Evolutionary conservation across 1,140 invertebrate species (phyloP).

Genomic region (Drosophila simulans): DNA sequence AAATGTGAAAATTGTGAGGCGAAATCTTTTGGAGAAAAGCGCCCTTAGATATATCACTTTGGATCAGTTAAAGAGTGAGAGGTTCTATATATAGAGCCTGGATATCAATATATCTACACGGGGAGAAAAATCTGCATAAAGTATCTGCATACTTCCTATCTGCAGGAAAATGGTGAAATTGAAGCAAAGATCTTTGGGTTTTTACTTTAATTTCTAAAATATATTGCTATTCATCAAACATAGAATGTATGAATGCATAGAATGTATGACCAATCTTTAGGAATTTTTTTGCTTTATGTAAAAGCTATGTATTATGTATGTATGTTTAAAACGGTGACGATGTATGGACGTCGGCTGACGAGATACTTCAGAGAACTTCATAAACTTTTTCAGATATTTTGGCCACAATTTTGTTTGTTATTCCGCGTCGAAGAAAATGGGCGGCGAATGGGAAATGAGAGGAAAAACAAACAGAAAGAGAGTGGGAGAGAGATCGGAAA

Average conservation of each 20-base stretch:
- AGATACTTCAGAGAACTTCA: constrained; percentile 42
- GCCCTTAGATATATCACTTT: not conserved
- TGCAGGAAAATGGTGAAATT: too few relatives aligned
- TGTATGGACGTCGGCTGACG: constrained; percentile 12
- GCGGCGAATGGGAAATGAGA: not conserved
- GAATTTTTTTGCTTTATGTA: not conserved
- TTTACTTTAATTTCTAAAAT: too few relatives aligned
- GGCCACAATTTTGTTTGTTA: constrained; percentile 21
- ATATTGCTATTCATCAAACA: too few relatives aligned
- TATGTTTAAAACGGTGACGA: constrained; percentile 34
- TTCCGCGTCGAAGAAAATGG: constrained; percentile 7
- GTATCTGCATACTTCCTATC: too few relatives aligned
- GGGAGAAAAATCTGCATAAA: not conserved
- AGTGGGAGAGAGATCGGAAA: too few relatives aligned
- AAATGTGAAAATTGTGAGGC: constrained; percentile 35
- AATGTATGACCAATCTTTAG: too few relatives aligned
- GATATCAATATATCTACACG: constrained; percentile 12
- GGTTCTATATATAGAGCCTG: constrained; percentile 21
- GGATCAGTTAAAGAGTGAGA: constrained; percentile 10
- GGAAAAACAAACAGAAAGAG: not conserved
- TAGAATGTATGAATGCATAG: too few relatives aligned
- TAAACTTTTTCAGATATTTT: constrained; percentile 47
- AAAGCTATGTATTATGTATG: constrained; percentile 5
- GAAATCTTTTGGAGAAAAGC: constrained; percentile 48
- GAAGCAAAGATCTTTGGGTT: too few relatives aligned